Evolutionary conservation across 2,113 vertebrate genomes (phyloP).

Genomic region (Macrotis lagotis): DNA sequence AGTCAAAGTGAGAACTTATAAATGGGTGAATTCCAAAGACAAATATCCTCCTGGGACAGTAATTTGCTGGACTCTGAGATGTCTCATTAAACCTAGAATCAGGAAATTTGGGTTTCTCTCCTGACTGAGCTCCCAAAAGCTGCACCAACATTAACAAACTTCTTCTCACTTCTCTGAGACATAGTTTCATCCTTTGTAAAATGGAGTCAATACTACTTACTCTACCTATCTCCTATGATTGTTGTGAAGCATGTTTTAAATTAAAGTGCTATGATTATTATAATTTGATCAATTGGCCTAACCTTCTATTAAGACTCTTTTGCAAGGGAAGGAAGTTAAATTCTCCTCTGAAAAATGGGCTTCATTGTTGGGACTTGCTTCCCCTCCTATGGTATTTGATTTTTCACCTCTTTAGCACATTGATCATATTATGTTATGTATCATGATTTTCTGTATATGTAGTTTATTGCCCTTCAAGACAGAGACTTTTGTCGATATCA

Average conservation of each 20-base stretch:
- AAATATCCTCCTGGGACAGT: neutral
- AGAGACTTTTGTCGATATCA: neutral
- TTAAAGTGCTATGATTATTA: neutral
- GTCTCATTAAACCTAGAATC: neutral
- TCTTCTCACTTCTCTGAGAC: neutral
- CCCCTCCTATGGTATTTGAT: neutral
- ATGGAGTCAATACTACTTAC: neutral
- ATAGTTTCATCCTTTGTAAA: neutral
- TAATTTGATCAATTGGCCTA: neutral
- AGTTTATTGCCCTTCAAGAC: neutral
- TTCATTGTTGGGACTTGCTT: neutral
- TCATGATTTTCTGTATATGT: neutral
- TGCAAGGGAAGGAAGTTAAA: neutral
- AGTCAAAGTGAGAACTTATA: slow-evolving; percentile 40
- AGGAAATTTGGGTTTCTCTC: neutral
- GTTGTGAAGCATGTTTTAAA: neutral
- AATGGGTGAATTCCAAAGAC: slow-evolving; percentile 48
- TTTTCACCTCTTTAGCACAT: neutral
- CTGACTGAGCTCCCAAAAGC: neutral
- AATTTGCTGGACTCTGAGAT: neutral
- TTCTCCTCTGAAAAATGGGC: neutral
- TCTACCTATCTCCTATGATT: neutral
- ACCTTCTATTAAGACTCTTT: neutral
- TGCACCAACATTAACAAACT: neutral
- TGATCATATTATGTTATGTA: neutral